These are phyloP conservation scores for Pteronotus mesoamericanus DNA, from an alignment of 2,797 vertebrate genomes.

Conservation along the genomic window DNA sequence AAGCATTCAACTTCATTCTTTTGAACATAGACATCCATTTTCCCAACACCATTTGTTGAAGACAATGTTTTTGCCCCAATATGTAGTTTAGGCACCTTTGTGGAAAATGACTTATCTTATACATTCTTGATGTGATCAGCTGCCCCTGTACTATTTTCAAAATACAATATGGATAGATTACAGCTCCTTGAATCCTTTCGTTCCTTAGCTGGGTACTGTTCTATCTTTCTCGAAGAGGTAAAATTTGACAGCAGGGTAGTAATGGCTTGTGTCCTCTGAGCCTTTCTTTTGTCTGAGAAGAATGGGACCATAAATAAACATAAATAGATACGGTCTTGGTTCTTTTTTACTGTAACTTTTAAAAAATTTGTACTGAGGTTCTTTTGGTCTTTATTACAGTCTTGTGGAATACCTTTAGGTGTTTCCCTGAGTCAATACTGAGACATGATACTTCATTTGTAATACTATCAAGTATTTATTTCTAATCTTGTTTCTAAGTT, in stretches of 20 bases:
- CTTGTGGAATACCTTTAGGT: not conserved
- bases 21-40: not conserved
- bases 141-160: not conserved
- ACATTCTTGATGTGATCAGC: not conserved
- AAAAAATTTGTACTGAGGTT: not conserved
- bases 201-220: not conserved
- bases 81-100: not conserved
- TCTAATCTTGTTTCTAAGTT: not conserved
- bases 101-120: not conserved
- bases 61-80: not conserved
- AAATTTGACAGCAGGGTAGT: not conserved
- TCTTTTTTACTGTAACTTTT: not conserved
- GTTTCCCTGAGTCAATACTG: not conserved
- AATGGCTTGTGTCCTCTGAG: not conserved
- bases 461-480: constrained; percentile 8
- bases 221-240: not conserved
- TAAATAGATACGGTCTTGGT: not conserved
- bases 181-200: not conserved
- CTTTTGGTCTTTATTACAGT: not conserved
- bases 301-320: not conserved
- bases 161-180: not conserved
- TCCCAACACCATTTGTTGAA: not conserved
- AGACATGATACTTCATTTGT: not conserved
- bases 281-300: constrained; percentile 1
- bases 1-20: not conserved